Base-by-base conservation (phyloP, 2,888 invertebrate species). In the Amiota mariae region DNA sequence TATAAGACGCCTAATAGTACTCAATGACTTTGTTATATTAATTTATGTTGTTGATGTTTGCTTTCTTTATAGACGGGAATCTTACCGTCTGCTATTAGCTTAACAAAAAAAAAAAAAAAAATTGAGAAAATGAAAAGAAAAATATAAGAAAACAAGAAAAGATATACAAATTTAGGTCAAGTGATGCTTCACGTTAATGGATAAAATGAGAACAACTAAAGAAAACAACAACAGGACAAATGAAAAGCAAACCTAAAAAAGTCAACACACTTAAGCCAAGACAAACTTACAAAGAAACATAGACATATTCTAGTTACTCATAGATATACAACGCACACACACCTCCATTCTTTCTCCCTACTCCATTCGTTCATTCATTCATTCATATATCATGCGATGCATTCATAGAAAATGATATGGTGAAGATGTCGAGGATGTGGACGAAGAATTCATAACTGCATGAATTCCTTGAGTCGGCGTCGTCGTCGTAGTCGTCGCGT, bases 121-220 rank as follows among this genome's bases (percentile, higher is more conserved):
- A 36, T 6, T 24, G 24, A 3, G 3, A 3, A 24, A 36, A 36
- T 36, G 6, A 36, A 36, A 36, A 6, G 6, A 36, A 36, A 36
- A 0, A 36, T 36, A 36, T 82, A 6, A 36, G 36, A 36, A 4
- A 36, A 36, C 36, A 36, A 36, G 8, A 36, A 36, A 36, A 36
- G 36, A 36, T 36, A 36, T 36, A 36, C 36, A 36, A 36, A 84
- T 85, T 84, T 84, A 77, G 83, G 83, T 84, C 83, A 85, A 80
- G 82, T 80, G 82, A 81, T 81, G 77, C 73, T 81, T 74, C 76
- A 78, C 81, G 81, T 79, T 81, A 81, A 81, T 80, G 81, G 81
- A 20, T 59, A 18, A 59, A 59, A 18, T 24, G n/a, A 59, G 20
- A 59, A 59, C 15, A 59, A 59, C 8, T 10, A 57, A 59, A 59